Percentiles rank a stretch among this genome's conserved stretches.
phyloP scores from a whole-genome alignment of 2,888 invertebrate species.

The Magallana nippona region DNA sequence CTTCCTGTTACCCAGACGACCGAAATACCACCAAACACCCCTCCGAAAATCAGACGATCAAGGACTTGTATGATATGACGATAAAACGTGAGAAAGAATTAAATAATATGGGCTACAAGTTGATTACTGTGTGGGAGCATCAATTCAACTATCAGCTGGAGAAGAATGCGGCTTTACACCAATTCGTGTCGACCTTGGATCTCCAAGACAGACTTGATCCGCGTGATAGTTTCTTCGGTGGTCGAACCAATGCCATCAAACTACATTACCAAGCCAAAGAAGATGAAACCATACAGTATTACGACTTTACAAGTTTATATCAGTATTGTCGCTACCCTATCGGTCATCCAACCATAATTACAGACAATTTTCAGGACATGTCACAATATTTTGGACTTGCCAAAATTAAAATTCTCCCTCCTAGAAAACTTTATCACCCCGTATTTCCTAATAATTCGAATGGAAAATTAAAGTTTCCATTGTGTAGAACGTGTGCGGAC shows the following conservation, averaged over 20 bases:
- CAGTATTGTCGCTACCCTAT: constrained; percentile 41
- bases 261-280: constrained; percentile 35
- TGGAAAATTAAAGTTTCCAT: constrained; percentile 42
- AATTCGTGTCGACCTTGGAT: constrained; percentile 34
- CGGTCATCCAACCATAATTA: constrained; percentile 39
- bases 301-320: constrained; percentile 41
- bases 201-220: constrained; percentile 37
- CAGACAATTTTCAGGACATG: constrained; percentile 38
- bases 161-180: constrained; percentile 15
- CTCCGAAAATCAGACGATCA: constrained; percentile 11
- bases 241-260: constrained; percentile 41
- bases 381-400: constrained; percentile 43
- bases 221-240: constrained; percentile 44
- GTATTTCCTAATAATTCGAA: constrained; percentile 35
- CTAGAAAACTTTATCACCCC: constrained; percentile 39
- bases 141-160: constrained; percentile 32
- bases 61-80: constrained; percentile 33
- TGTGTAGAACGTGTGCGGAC: constrained; percentile 70
- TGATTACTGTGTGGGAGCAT: constrained; percentile 43
- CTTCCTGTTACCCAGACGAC: constrained; percentile 30
- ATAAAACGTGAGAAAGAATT: constrained; percentile 31
- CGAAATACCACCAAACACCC: not conserved
- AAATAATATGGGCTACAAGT: constrained; percentile 28
- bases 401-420: constrained; percentile 41
- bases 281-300: constrained; percentile 36